Percentiles rank a stretch among this genome's conserved stretches.
phyloP scores from a whole-genome alignment of 2,797 vertebrate species.

The Euthynnus affinis region DNA sequence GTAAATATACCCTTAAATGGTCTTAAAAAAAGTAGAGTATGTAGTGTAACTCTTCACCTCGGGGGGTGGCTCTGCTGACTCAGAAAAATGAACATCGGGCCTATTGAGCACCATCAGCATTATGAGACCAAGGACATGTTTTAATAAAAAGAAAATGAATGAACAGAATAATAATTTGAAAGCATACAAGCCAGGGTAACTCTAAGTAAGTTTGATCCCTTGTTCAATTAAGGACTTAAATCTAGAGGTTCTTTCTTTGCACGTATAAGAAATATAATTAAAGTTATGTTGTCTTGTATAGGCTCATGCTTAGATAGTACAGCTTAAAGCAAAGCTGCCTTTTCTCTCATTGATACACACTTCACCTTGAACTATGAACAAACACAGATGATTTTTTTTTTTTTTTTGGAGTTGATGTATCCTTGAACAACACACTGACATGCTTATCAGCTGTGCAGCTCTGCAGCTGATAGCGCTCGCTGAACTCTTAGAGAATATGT shows the following conservation, averaged over 20 bases:
- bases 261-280: background rate
- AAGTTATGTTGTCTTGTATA: background rate
- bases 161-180: conserved; percentile 54
- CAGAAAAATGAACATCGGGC: conserved; percentile 52
- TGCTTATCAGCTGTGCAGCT: background rate
- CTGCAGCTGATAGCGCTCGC: background rate
- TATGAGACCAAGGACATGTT: conserved; percentile 64
- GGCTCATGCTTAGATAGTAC: background rate
- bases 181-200: conserved; percentile 22
- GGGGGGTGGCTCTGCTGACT: conserved; percentile 59
- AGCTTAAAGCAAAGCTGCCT: background rate
- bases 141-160: conserved; percentile 65
- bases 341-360: background rate
- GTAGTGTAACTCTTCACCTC: conserved; percentile 53
- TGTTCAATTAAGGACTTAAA: conserved; percentile 16
- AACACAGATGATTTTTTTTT: background rate
- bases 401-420: conserved; percentile 1
- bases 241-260: background rate
- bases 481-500: conserved; percentile 13
- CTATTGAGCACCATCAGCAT: conserved; percentile 59
- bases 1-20: conserved; percentile 51
- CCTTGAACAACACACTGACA: conserved; percentile 21
- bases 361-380: background rate
- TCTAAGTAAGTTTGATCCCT: conserved; percentile 4
- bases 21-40: conserved; percentile 55